These are phyloP conservation scores for Nebria salina DNA, from an alignment of 2,888 invertebrate genomes.

Conservation along the genomic window DNA sequence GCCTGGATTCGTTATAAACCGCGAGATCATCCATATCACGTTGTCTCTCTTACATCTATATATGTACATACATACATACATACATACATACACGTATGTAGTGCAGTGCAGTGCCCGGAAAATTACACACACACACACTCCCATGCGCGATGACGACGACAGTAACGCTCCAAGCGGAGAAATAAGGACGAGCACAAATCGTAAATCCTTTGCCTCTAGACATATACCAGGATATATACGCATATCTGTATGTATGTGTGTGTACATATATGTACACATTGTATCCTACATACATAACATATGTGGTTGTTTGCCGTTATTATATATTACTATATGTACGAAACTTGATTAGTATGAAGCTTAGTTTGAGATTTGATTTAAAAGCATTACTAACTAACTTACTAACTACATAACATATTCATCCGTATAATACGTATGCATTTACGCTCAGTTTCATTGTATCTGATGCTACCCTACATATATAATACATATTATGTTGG, in stretches of 20 bases:
- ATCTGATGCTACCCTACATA: neutral
- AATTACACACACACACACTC: neutral
- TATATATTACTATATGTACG: neutral
- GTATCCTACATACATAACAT: neutral
- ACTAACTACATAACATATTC: neutral
- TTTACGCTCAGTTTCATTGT: neutral
- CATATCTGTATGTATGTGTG: slow-evolving; percentile 16
- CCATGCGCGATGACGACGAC: neutral
- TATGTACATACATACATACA: neutral
- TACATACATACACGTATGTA: neutral
- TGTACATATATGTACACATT: slow-evolving; percentile 2
- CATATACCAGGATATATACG: neutral
- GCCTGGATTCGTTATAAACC: neutral
- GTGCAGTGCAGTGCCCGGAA: neutral
- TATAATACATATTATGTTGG: slow-evolving; percentile 7
- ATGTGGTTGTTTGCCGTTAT: neutral
- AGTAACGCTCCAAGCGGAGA: neutral
- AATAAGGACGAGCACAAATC: neutral
- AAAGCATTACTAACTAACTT: neutral
- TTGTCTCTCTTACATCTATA: neutral
- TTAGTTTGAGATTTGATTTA: neutral
- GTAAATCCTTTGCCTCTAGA: neutral
- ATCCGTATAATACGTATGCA: slow-evolving; percentile 11
- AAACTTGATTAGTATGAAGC: neutral
- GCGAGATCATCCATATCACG: neutral